Percentiles rank a stretch among this genome's conserved stretches.
These are phyloP conservation scores for Podarcis cretensis DNA, from an alignment of 2,113 vertebrate species.

Conservation along the genomic window DNA sequence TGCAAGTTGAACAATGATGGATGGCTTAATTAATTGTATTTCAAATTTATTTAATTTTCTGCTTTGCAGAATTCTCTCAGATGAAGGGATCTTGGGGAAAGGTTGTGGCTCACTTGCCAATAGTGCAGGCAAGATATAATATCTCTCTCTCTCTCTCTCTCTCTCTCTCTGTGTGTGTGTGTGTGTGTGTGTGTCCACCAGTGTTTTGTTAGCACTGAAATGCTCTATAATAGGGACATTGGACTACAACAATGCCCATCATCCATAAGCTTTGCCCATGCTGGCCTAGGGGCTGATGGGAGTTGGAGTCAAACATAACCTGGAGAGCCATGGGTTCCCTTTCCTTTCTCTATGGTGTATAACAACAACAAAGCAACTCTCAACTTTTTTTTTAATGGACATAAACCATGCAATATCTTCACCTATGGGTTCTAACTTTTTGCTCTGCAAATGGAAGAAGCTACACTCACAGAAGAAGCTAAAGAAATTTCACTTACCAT, in stretches of 20 bases:
- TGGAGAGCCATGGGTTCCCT: no score
- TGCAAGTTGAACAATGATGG: constrained; percentile 44
- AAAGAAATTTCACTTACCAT: not conserved
- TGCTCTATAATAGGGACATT: not conserved
- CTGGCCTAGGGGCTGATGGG: no score
- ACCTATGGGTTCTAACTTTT: not conserved
- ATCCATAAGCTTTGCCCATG: no score
- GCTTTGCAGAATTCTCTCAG: not conserved
- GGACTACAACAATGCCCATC: no score
- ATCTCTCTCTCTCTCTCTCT: not conserved
- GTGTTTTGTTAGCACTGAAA: not conserved
- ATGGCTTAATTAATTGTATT: constrained; percentile 46
- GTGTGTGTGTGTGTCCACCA: constrained; percentile 26
- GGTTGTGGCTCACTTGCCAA: constrained; percentile 11
- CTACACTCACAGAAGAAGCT: no score
- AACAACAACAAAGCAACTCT: not conserved
- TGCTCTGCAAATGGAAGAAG: not conserved
- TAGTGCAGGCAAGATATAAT: constrained; percentile 49
- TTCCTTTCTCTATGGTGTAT: not conserved
- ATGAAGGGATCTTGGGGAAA: constrained; percentile 10
- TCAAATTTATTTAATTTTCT: constrained; percentile 33
- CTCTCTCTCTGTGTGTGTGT: no score
- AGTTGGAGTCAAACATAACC: no score
- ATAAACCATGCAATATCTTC: not conserved
- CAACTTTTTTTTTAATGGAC: not conserved